Percentiles rank a stretch among this genome's conserved stretches.
These are phyloP conservation scores for Phyllotreta striolata DNA, from an alignment of 2,888 invertebrate species.

Conservation along the genomic window DNA sequence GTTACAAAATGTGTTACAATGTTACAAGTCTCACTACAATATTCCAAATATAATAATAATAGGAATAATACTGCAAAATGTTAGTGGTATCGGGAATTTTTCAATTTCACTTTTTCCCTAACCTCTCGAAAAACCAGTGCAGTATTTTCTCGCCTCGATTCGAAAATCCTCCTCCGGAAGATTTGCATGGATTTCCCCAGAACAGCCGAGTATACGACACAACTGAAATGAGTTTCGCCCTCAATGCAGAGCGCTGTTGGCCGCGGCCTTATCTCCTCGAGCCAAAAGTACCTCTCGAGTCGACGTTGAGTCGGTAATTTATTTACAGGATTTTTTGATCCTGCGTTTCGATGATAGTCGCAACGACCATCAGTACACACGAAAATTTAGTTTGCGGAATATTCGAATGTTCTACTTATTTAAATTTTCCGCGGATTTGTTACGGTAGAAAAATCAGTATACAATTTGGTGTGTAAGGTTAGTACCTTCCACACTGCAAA, in stretches of 20 bases:
- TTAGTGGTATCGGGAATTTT: too few species aligned
- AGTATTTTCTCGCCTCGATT: slow-evolving; percentile 26
- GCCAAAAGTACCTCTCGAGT: slow-evolving; percentile 36
- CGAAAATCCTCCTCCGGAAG: slow-evolving; percentile 36
- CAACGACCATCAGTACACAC: slow-evolving; percentile 2
- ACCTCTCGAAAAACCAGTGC: slow-evolving; percentile 20
- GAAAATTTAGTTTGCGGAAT: too few species aligned
- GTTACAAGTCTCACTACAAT: too few species aligned
- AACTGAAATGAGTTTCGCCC: slow-evolving; percentile 39
- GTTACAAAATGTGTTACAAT: too few species aligned
- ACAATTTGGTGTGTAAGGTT: too few species aligned
- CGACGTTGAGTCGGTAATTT: slow-evolving; percentile 38
- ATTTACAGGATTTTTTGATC: slow-evolving; percentile 38
- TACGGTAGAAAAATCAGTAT: too few species aligned
- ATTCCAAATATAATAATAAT: too few species aligned
- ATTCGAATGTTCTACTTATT: too few species aligned
- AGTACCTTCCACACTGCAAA: too few species aligned
- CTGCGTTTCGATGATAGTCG: slow-evolving; percentile 28
- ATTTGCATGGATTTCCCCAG: slow-evolving; percentile 38
- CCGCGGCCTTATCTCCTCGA: slow-evolving; percentile 36
- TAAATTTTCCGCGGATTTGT: too few species aligned
- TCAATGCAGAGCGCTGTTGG: slow-evolving; percentile 33
- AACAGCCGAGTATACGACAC: slow-evolving; percentile 39
- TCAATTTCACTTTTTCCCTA: too few species aligned
- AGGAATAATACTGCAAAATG: too few species aligned